A percentile compares a stretch with the other conserved stretches of the same genome.
These are phyloP conservation scores for Pagrus major DNA, from an alignment of 2,113 vertebrate species.

Conservation along the genomic window DNA sequence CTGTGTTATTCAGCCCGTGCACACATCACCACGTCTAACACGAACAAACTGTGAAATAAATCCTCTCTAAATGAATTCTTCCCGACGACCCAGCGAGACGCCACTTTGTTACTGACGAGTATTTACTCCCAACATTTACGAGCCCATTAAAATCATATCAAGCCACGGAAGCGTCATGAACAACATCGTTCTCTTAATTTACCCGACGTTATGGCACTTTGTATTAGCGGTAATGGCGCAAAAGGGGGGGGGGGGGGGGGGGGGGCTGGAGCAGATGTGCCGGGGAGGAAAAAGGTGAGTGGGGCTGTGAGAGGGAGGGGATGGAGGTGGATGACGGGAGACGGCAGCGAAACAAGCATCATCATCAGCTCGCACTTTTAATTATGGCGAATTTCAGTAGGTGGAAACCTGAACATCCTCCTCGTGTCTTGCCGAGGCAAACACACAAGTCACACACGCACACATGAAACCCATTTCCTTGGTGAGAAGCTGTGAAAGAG, in stretches of 20 bases:
- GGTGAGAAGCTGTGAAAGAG: slow-evolving; percentile 45
- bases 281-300: not conserved
- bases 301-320: not conserved
- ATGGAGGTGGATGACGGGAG: not conserved
- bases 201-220: slow-evolving; percentile 45
- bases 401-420: slow-evolving; percentile 1
- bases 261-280: slow-evolving; percentile 5
- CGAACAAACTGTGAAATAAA: not conserved
- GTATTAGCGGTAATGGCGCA: slow-evolving; percentile 53
- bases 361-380: no score
- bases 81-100: not conserved
- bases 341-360: not conserved
- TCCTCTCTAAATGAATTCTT: slow-evolving; percentile 5
- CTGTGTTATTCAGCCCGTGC: not conserved
- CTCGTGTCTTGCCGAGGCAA: not conserved
- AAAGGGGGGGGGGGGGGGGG: no score
- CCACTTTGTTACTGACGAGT: slow-evolving; percentile 40
- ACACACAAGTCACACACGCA: slow-evolving; percentile 2
- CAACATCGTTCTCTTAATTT: slow-evolving; percentile 49
- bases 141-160: slow-evolving; percentile 60
- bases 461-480: slow-evolving; percentile 44
- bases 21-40: not conserved
- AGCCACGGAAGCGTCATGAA: slow-evolving; percentile 25
- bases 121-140: slow-evolving; percentile 65
- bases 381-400: not conserved